phyloP scores from a whole-genome alignment of 2,888 invertebrate genomes.

The Drosophila bunnanda region DNA sequence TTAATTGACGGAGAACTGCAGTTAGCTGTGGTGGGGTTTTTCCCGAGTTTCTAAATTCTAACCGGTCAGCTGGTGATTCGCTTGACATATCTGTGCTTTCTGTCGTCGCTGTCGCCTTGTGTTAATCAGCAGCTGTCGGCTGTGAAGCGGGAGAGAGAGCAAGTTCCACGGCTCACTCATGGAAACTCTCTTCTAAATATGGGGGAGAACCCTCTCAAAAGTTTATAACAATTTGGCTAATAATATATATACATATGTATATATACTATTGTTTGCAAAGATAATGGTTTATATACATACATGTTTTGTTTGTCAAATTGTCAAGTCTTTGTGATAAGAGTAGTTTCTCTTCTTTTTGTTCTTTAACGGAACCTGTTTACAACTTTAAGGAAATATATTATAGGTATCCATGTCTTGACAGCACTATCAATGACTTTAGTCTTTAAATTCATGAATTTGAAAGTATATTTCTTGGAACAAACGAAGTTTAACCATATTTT shows the following conservation, averaged over 20 bases:
- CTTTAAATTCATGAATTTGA: no score
- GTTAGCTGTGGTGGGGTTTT: background rate
- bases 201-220: background rate
- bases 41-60: slow-evolving; percentile 8
- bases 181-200: slow-evolving; percentile 8
- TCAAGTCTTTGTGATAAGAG: background rate
- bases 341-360: background rate
- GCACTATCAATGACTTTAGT: background rate
- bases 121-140: slow-evolving; percentile 59
- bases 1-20: slow-evolving; percentile 36
- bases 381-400: background rate
- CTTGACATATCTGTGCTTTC: slow-evolving; percentile 26
- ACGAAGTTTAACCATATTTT: no score
- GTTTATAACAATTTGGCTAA: slow-evolving; percentile 11
- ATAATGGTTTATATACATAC: background rate
- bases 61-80: slow-evolving; percentile 28
- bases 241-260: background rate
- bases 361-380: background rate
- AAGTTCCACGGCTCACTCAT: no score
- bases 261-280: background rate
- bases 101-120: slow-evolving; percentile 14
- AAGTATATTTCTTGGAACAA: no score
- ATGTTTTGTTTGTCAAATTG: background rate
- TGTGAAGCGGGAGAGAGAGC: slow-evolving; percentile 14
- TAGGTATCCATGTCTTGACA: background rate